Evolutionary conservation across 2,797 vertebrate genomes (phyloP).

Genomic region (Sciaenops ocellatus): DNA sequence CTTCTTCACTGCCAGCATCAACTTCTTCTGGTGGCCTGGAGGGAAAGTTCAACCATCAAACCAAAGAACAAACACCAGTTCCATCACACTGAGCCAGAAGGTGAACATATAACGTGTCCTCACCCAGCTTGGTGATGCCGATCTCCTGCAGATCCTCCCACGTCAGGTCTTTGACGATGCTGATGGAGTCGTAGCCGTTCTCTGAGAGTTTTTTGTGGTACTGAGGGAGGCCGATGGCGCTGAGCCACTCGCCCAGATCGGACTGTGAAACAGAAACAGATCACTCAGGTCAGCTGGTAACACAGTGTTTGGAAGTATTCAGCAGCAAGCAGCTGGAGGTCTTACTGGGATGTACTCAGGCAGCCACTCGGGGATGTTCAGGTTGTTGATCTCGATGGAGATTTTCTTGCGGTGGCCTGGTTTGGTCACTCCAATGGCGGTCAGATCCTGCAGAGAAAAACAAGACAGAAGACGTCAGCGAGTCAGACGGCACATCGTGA

Average conservation of each 20-base stretch:
- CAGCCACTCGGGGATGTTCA: slow-evolving; percentile 95
- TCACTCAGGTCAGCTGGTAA: neutral
- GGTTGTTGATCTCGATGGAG: slow-evolving; percentile 93
- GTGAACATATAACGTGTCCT: slow-evolving; percentile 34
- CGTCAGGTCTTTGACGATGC: slow-evolving; percentile 93
- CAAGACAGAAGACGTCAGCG: neutral
- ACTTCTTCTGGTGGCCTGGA: slow-evolving; percentile 97
- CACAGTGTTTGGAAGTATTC: neutral
- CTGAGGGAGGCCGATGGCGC: slow-evolving; percentile 92
- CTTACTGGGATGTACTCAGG: slow-evolving; percentile 95
- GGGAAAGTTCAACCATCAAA: neutral
- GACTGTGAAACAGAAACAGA: slow-evolving; percentile 75
- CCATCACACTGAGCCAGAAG: accelerated
- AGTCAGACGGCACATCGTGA: neutral
- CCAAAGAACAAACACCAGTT: neutral
- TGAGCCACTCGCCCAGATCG: slow-evolving; percentile 95
- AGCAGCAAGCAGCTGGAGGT: neutral
- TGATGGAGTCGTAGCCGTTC: slow-evolving; percentile 96
- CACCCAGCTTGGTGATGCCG: slow-evolving; percentile 95
- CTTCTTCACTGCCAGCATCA: slow-evolving; percentile 96
- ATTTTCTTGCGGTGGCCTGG: slow-evolving; percentile 98
- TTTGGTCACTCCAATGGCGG: slow-evolving; percentile 96
- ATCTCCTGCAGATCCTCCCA: slow-evolving; percentile 99
- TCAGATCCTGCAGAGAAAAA: slow-evolving; percentile 90
- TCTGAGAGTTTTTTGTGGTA: slow-evolving; percentile 94